Conservation (phyloP, 2,888 invertebrate genomes). For the Amphipoea oculea region DNA sequence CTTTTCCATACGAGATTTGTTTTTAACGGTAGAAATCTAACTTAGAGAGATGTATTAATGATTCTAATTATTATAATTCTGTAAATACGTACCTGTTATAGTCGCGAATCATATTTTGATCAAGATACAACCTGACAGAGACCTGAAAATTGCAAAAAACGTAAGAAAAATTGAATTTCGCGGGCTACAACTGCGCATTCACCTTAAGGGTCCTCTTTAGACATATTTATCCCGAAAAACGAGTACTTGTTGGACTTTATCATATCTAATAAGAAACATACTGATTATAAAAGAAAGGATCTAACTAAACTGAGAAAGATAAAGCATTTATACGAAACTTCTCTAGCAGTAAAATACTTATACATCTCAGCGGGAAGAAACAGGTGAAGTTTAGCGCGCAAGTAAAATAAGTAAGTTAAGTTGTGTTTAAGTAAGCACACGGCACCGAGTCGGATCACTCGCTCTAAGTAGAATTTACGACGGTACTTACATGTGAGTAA, state of each 20-base stretch:
- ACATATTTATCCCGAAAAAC: background rate
- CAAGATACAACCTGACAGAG: too few species aligned
- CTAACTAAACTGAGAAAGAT: slow-evolving; percentile 11
- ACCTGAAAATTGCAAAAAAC: too few species aligned
- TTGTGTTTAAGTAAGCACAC: slow-evolving; percentile 65
- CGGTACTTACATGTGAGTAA: slow-evolving; percentile 42
- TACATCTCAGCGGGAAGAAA: slow-evolving; percentile 39
- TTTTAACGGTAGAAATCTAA: too few species aligned
- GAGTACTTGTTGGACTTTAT: background rate
- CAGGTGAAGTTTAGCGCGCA: slow-evolving; percentile 64
- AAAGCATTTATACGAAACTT: slow-evolving; percentile 47
- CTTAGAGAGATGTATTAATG: too few species aligned
- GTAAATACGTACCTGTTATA: too few species aligned
- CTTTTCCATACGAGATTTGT: too few species aligned
- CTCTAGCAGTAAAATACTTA: slow-evolving; percentile 44
- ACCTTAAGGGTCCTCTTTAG: too few species aligned
- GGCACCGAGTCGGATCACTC: slow-evolving; percentile 60
- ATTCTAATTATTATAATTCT: too few species aligned
- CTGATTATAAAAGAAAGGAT: background rate
- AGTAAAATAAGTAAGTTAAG: slow-evolving; percentile 69
- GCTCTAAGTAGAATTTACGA: slow-evolving; percentile 59
- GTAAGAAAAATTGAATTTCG: too few species aligned
- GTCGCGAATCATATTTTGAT: too few species aligned
- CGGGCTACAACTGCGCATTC: too few species aligned
- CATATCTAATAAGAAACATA: background rate